These are phyloP conservation scores for Ptychoptera albimana DNA, from an alignment of 2,888 invertebrate species.

Conservation along the genomic window DNA sequence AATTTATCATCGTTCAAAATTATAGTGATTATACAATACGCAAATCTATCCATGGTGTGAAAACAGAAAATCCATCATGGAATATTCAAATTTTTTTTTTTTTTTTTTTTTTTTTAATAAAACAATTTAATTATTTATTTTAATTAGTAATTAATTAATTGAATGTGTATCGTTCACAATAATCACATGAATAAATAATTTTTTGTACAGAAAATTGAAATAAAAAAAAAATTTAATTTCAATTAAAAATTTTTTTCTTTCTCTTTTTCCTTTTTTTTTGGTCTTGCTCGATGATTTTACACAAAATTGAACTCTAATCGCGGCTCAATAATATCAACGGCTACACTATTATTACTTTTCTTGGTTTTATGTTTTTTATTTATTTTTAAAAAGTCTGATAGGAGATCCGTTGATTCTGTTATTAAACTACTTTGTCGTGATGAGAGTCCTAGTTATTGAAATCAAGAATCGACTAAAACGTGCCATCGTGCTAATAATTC, in stretches of 20 bases:
- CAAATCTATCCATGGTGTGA: too few species aligned
- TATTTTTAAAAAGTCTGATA: conserved; percentile 3
- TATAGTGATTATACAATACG: too few species aligned
- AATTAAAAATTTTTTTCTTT: neutral
- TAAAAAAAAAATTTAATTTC: too few species aligned
- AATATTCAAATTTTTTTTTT: too few species aligned
- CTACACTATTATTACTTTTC: conserved; percentile 10
- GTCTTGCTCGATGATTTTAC: conserved; percentile 3
- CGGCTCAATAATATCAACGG: conserved; percentile 12
- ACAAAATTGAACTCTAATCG: conserved; percentile 14
- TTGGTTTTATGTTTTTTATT: conserved; percentile 10
- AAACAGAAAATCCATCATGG: too few species aligned
- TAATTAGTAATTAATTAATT: too few species aligned
- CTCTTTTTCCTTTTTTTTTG: neutral
- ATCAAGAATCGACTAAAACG: conserved; percentile 65
- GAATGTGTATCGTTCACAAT: too few species aligned
- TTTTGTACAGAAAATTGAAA: too few species aligned
- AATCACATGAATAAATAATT: too few species aligned
- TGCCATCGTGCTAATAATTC: conserved; percentile 92
- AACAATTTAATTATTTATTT: too few species aligned
- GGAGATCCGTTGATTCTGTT: conserved; percentile 6
- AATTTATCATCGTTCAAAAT: too few species aligned
- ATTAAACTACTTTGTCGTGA: conserved; percentile 9
- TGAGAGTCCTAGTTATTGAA: conserved; percentile 31
- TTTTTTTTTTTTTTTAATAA: too few species aligned